These are phyloP conservation scores for Gibbula magus DNA, from an alignment of 2,888 invertebrate species.

Conservation along the genomic window DNA sequence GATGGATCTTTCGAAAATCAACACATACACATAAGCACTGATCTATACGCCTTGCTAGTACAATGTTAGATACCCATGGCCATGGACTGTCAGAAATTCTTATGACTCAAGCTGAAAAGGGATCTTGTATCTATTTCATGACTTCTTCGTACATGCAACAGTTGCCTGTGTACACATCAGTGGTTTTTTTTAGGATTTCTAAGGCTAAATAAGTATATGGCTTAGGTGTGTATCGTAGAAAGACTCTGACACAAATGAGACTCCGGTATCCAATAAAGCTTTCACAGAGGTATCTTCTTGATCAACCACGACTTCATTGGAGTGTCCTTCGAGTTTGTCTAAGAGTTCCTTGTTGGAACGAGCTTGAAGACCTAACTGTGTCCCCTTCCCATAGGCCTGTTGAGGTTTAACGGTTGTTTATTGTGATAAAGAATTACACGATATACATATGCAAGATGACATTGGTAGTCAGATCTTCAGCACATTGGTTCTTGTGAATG, in stretches of 20 bases:
- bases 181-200: background rate
- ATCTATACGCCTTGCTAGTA: too few species aligned
- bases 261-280: conserved; percentile 18
- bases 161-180: background rate
- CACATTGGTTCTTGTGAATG: background rate
- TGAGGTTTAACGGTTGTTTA: background rate
- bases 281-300: background rate
- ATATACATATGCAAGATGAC: background rate
- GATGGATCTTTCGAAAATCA: too few species aligned
- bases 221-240: background rate
- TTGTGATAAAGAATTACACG: background rate
- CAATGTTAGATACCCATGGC: too few species aligned
- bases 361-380: background rate
- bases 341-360: background rate
- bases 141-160: background rate
- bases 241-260: background rate
- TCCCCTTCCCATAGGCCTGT: too few species aligned
- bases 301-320: background rate
- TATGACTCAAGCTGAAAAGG: too few species aligned
- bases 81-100: too few species aligned
- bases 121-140: too few species aligned
- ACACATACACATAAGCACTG: too few species aligned
- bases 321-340: background rate
- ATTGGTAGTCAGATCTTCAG: background rate
- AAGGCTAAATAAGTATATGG: background rate